Evolutionary conservation across 2,113 vertebrate genomes (phyloP), one percentile per base, ranked within the genome.

Genomic region (Pristiophorus japonicus): DNA sequence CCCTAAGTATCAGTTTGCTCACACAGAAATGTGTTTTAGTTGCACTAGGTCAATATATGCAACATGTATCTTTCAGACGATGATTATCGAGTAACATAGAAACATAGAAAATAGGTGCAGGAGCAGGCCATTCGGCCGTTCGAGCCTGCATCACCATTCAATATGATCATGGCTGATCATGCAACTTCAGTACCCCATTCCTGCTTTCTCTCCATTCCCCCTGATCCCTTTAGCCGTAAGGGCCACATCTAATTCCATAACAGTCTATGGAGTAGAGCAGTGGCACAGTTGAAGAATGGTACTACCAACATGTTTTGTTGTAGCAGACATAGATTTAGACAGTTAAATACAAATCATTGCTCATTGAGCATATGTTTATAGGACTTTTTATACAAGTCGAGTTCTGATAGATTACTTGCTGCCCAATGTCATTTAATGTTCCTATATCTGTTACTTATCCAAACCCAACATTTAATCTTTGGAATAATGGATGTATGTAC

Each of bases 351-450:
- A 92, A 92, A 38, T 92, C 38, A 92, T 92, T 92, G 66, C 65
- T 70, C 27, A 73, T 34, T 94, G 65, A 94, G 42, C 45, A 94
- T 51, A 94, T 63, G 11, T 94, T 94, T 94, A 51, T 3, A 63
- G 7, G 59, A 47, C 27, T 70, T 70, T 70, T 73, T 94, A 94
- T 67, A 70, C 93, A 70, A 70, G 38, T 88, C 96, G 78, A 96
- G 45, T 96, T 62, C 70, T 51, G 96, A 95, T 96, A 97, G 34
- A 95, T 92, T 96, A 97, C 96, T 95, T 51, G 91, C 30, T 95
- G 12, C 20, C 94, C 84, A 91, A 95, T 34, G 88, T 95, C 96
- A 96, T 96, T 96, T 96, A 96, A 95, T 87, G 95, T 95, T 65
- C 94, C 62, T 16, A 95, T 95, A 96, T 95, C 70, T 95, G 45